These are phyloP conservation scores for Valencia hispanica DNA, from an alignment of 2,797 vertebrate species.

Conservation along the genomic window DNA sequence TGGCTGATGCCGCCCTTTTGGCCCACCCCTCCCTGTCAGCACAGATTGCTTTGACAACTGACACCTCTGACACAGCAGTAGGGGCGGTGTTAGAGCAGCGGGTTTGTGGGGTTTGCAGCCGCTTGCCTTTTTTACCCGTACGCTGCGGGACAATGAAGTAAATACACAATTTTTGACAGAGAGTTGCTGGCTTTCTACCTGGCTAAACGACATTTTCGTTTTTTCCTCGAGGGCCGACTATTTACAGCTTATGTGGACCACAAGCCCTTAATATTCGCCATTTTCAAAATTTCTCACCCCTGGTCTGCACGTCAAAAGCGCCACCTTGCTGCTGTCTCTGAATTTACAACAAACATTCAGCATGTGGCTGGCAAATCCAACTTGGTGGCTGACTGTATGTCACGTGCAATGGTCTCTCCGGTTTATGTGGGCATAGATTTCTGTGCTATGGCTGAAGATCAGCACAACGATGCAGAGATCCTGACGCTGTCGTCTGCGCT, in stretches of 20 bases:
- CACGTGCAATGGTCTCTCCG: background rate
- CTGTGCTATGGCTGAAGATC: background rate
- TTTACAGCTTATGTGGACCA: background rate
- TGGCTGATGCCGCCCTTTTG: background rate
- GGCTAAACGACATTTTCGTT: background rate
- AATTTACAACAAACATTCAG: constrained; percentile 1
- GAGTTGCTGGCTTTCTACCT: background rate
- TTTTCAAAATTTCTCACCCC: background rate
- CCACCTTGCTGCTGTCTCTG: background rate
- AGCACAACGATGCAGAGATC: background rate
- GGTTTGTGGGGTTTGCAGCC: background rate
- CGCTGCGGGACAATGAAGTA: background rate
- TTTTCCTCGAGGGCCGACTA: background rate
- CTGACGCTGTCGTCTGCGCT: background rate
- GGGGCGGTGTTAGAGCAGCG: background rate
- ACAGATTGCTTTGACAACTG: background rate
- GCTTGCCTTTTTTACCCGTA: background rate
- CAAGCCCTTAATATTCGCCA: background rate
- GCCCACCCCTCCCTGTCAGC: background rate
- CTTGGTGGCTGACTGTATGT: background rate
- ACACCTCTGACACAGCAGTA: background rate
- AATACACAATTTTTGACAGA: background rate
- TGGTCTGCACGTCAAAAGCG: background rate
- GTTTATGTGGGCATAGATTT: background rate
- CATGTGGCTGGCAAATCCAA: background rate